These are phyloP conservation scores for Drosophila picticornis DNA, from an alignment of 2,888 invertebrate genomes.

Conservation along the genomic window DNA sequence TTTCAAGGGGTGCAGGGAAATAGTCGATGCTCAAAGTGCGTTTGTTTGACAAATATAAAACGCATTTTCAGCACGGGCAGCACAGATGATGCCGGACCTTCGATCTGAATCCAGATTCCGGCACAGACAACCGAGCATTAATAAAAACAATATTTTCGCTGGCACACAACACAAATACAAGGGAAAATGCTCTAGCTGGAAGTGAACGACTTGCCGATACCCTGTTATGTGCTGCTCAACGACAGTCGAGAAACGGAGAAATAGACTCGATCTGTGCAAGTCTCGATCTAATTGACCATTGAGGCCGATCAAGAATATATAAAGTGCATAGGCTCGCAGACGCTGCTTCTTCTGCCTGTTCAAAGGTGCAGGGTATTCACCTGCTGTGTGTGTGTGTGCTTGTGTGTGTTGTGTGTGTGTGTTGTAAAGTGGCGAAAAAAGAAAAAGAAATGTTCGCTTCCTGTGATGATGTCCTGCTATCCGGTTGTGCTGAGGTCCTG, in stretches of 20 bases:
- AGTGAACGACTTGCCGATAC: background rate
- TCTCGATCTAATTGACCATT: background rate
- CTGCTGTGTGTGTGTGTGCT: slow-evolving; percentile 20
- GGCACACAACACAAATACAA: slow-evolving; percentile 18
- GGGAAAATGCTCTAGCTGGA: background rate
- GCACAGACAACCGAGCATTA: slow-evolving; percentile 71
- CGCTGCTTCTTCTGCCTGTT: background rate
- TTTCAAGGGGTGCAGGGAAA: slow-evolving; percentile 11
- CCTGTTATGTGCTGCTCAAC: background rate
- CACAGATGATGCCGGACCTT: slow-evolving; percentile 38
- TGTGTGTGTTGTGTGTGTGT: slow-evolving; percentile 13
- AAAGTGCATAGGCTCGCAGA: background rate
- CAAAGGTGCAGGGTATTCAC: background rate
- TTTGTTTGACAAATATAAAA: slow-evolving; percentile 79
- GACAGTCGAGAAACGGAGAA: background rate
- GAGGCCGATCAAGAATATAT: background rate
- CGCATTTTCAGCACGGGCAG: slow-evolving; percentile 69
- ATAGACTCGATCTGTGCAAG: background rate
- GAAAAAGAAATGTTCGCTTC: slow-evolving; percentile 31
- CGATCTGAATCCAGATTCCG: slow-evolving; percentile 34
- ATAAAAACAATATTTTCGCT: slow-evolving; percentile 77
- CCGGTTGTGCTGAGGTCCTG: background rate
- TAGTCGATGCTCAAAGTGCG: slow-evolving; percentile 54
- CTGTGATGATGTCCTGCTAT: slow-evolving; percentile 31
- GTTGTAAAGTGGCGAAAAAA: slow-evolving; percentile 52